These are phyloP conservation scores for Nothoprocta perdicaria DNA, from an alignment of 2,113 vertebrate genomes.

Conservation along the genomic window DNA sequence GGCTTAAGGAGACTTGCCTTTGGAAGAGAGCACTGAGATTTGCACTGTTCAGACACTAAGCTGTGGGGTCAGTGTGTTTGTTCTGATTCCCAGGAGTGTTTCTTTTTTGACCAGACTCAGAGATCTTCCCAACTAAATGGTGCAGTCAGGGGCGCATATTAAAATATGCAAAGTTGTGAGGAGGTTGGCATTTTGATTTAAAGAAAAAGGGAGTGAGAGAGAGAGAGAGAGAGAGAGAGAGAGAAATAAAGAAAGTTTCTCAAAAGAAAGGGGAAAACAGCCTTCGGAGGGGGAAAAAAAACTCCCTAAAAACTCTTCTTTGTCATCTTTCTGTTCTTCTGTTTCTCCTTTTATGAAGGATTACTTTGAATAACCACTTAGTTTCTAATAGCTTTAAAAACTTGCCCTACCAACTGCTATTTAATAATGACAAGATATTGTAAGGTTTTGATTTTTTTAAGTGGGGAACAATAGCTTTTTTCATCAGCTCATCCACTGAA, in stretches of 20 bases:
- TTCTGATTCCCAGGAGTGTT: neutral
- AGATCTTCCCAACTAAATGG: neutral
- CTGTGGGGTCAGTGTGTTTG: neutral
- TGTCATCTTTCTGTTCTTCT: neutral
- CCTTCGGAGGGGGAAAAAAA: neutral
- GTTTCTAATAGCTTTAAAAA: neutral
- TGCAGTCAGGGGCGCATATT: neutral
- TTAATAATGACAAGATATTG: neutral
- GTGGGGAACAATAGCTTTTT: neutral
- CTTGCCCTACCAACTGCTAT: neutral
- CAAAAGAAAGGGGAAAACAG: neutral
- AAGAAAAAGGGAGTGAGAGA: too few relatives aligned
- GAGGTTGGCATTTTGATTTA: neutral
- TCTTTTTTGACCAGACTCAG: neutral
- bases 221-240: too few relatives aligned
- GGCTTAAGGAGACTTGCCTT: neutral
- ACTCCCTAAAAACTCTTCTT: neutral
- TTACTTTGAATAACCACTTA: neutral
- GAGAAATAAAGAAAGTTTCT: too few relatives aligned
- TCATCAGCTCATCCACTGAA: neutral
- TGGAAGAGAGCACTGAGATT: neutral
- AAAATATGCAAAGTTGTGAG: neutral
- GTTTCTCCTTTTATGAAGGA: neutral
- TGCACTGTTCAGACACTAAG: neutral
- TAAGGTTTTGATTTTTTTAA: neutral